Percentiles rank a stretch among this genome's conserved stretches.
Evolutionary conservation across 2,797 vertebrate species (phyloP).

Genomic region (Danio aesculapii): DNA sequence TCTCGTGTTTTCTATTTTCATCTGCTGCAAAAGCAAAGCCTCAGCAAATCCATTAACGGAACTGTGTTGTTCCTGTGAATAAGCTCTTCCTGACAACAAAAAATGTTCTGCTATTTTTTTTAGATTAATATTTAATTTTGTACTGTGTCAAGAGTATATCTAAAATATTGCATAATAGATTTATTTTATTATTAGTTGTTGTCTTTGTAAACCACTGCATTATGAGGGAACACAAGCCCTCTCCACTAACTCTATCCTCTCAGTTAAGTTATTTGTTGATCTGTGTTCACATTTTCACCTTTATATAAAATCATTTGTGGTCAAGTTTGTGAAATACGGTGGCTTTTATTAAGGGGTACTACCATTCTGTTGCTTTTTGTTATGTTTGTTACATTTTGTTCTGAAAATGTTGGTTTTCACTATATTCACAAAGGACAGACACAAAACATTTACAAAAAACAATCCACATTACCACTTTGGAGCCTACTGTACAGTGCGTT

Average conservation of each 20-base stretch:
- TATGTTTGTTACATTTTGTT: background rate
- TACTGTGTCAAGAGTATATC: constrained; percentile 55
- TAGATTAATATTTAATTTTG: constrained; percentile 63
- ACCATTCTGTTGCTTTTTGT: background rate
- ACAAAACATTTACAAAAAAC: background rate
- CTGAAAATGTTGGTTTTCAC: background rate
- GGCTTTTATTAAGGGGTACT: constrained; percentile 18
- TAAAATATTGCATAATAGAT: constrained; percentile 54
- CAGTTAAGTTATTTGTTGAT: constrained; percentile 40
- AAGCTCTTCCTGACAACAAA: constrained; percentile 51
- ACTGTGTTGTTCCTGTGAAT: constrained; percentile 37
- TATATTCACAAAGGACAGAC: constrained; percentile 8
- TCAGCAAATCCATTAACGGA: constrained; percentile 36
- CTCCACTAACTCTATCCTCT: constrained; percentile 1
- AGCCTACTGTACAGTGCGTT: too few species aligned
- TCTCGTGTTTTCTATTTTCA: constrained; percentile 32
- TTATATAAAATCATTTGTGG: constrained; percentile 20
- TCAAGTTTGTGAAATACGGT: constrained; percentile 13
- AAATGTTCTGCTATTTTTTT: constrained; percentile 50
- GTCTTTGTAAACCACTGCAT: constrained; percentile 41
- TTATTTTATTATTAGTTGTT: constrained; percentile 60
- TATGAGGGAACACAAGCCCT: constrained; percentile 2
- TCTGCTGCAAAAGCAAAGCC: constrained; percentile 28
- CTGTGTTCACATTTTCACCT: background rate
- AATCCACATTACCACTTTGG: background rate